These are phyloP conservation scores for Odontesthes bonariensis DNA, from an alignment of 2,113 vertebrate genomes.

Conservation along the genomic window DNA sequence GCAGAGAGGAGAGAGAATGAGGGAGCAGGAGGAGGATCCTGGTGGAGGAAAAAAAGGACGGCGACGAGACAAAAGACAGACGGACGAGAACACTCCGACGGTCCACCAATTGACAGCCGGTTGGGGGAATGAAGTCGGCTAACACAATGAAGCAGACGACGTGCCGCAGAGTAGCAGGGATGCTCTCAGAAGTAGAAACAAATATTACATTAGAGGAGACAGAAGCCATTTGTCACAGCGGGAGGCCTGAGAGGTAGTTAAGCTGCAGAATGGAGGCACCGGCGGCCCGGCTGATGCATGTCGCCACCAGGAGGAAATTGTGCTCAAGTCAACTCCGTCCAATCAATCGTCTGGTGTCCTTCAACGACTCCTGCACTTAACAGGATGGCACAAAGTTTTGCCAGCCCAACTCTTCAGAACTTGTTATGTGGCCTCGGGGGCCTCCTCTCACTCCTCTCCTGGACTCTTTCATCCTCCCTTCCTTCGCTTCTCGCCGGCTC, in stretches of 20 bases:
- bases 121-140: slow-evolving; percentile 75
- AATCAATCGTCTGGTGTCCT: slow-evolving; percentile 81
- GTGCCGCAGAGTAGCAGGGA: slow-evolving; percentile 60
- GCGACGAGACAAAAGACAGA: slow-evolving; percentile 78
- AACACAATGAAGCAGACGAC: slow-evolving; percentile 76
- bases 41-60: slow-evolving; percentile 12
- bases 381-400: slow-evolving; percentile 60
- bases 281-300: slow-evolving; percentile 71
- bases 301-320: slow-evolving; percentile 83
- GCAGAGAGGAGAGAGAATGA: slow-evolving; percentile 16
- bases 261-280: slow-evolving; percentile 75
- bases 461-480: slow-evolving; percentile 12
- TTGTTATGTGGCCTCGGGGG: slow-evolving; percentile 57
- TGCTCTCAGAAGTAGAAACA: slow-evolving; percentile 87
- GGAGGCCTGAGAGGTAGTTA: slow-evolving; percentile 84
- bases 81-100: slow-evolving; percentile 70
- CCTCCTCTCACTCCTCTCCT: slow-evolving; percentile 8
- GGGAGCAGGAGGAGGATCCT: slow-evolving; percentile 48
- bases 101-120: slow-evolving; percentile 66
- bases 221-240: slow-evolving; percentile 87
- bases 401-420: slow-evolving; percentile 41
- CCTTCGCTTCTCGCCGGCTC: slow-evolving; percentile 16
- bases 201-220: slow-evolving; percentile 88
- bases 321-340: slow-evolving; percentile 89
- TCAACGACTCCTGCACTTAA: slow-evolving; percentile 66